Evolutionary conservation across 2,113 vertebrate species (phyloP), one percentile per base, ranked within the genome.

Genomic region (Epinephelus fuscoguttatus): DNA sequence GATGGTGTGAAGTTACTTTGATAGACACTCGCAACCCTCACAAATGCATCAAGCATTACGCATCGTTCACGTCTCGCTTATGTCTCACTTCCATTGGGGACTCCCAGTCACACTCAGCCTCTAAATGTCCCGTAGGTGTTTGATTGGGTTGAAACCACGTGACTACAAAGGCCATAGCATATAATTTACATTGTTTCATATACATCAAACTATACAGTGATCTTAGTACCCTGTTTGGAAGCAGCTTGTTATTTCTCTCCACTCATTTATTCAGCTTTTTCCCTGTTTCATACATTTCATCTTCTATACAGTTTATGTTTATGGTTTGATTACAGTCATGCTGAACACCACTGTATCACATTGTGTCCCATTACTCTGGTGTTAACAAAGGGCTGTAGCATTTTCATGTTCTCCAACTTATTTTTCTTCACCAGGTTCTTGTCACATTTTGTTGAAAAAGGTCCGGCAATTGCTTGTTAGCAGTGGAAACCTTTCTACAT

Each of bases 401-500:
- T 67, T 84, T 76, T 66, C 23, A 25, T 81, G 17, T 61, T 76
- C 59, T 68, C 59, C 60, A 69, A 5, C 33, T 73, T 64, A 23
- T 78, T 78, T 70, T 76, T 50, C 10, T 77, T 84, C 64, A 64
- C 70, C 52, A 19, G 47, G 47, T 76, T 60, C 50, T 55, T 85
- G 71, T 66, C 78, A 87, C 50, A 81, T 76, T 80, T 78, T 75
- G 37, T 47, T 64, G 55, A 85, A 76, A 67, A 84, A 70, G 30
- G 47, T 68, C 47, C 19, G 11, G 14, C 55, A 63, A 27, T 81
- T 78, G 82, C 84, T 90, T 81, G 85, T 89, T 89, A 84, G 85
- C 55, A 33, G 57, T 25, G 63, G 21, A 52, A 75, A 25, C 80
- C 71, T 19, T 59, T 56, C 55, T 74, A 10, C 3, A 40, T 59